Evolutionary conservation across 2,888 invertebrate genomes (phyloP), one percentile per base, ranked within the genome.

Genomic region (Polydrusus pterygomalis): DNA sequence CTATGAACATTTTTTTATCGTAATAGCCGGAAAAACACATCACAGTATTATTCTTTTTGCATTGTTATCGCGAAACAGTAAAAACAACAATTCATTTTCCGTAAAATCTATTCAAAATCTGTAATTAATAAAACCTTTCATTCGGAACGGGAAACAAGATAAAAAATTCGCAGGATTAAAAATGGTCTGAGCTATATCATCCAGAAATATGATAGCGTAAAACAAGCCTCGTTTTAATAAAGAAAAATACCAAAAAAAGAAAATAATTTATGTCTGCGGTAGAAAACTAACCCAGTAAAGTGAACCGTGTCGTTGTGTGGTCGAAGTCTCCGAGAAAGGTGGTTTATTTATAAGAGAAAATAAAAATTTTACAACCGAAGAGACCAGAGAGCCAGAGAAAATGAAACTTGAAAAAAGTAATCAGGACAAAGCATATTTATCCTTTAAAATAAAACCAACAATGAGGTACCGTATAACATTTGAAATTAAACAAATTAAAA

Each of bases 281-380:
- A 60, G 17, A 60, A 60, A 60, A 58, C 58, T 58, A 38, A 58
- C 34, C 38, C 58, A 60, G 34, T 60, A 60, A 60, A 60, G 38
- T 60, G 38, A 60, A 38, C 58, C 58, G 38, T 60, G 58, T 60
- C 58, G 38, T 60, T 60, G 38, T 38, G 38, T 60, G 58, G 30
- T 38, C 38, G 38, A 60, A 56, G 38, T 17, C 58, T 15, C 38
- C 17, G 38, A 60, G 38, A n/a, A 38, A 2, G n/a, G 58, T 18
- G 58, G 58, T 60, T 60, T 60, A 60, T 60, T 60, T 38, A 34
- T 60, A 60, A 18, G 38, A 18, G 17, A 38, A 60, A 60, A 60
- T 60, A 60, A 60, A 60, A 60, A 18, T 60, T 60, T 38, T 38
- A 60, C 58, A 60, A 10, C 58, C 34, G 1, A 6, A 2, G 30